These are phyloP conservation scores for Chrysodeixis includens DNA, from an alignment of 2,888 invertebrate species.

Conservation along the genomic window DNA sequence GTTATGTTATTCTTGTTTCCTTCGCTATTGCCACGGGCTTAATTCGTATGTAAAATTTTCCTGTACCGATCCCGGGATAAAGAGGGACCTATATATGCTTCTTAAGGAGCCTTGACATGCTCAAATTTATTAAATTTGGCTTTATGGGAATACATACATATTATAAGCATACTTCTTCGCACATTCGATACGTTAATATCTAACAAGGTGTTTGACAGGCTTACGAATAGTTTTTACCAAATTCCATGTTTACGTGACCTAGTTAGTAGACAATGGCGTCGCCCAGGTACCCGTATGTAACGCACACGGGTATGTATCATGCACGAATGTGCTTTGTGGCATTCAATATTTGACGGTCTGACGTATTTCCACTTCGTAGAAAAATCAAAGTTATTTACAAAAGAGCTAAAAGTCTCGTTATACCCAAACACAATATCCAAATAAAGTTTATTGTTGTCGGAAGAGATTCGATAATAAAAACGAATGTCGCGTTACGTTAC, in stretches of 20 bases:
- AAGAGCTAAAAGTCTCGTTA: slow-evolving; percentile 28
- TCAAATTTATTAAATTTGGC: background rate
- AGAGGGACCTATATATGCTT: background rate
- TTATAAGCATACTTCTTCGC: background rate
- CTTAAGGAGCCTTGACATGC: background rate
- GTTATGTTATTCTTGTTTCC: background rate
- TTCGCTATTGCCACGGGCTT: background rate
- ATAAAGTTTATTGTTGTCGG: slow-evolving; percentile 32
- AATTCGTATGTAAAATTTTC: slow-evolving; percentile 4
- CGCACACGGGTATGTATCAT: slow-evolving; percentile 57
- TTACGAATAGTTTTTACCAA: slow-evolving; percentile 49
- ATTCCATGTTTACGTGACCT: slow-evolving; percentile 73
- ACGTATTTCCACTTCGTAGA: slow-evolving; percentile 39
- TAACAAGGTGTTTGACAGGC: slow-evolving; percentile 22
- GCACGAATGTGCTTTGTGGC: slow-evolving; percentile 56
- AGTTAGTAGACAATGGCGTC: slow-evolving; percentile 66
- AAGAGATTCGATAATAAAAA: slow-evolving; percentile 40
- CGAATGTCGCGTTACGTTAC: slow-evolving; percentile 30
- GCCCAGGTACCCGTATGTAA: slow-evolving; percentile 58
- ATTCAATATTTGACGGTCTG: slow-evolving; percentile 53
- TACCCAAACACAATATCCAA: slow-evolving; percentile 28
- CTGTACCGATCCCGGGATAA: background rate
- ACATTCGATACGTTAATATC: slow-evolving; percentile 5
- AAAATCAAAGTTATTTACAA: slow-evolving; percentile 36
- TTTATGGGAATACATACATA: too few relatives aligned